phyloP scores from a whole-genome alignment of 2,797 vertebrate genomes.

The Adelosebastes latens region DNA sequence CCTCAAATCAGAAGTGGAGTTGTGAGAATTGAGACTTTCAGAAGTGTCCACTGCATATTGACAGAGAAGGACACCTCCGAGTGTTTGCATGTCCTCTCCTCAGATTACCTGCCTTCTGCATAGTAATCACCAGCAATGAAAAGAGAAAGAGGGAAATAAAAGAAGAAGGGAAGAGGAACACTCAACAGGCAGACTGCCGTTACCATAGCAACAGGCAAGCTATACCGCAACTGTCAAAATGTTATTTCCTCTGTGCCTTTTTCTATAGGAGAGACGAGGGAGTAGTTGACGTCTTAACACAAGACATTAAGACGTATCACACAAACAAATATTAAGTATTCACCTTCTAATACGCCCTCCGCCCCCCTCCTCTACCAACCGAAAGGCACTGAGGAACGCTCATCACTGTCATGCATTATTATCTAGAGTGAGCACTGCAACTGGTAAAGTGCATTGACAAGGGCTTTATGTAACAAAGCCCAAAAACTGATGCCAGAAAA shows the following conservation, averaged over 20 bases:
- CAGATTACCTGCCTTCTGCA: slow-evolving; percentile 44
- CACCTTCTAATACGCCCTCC: background rate
- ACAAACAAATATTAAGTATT: slow-evolving; percentile 28
- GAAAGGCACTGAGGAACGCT: slow-evolving; percentile 10
- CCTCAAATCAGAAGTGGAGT: background rate
- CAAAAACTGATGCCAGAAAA: background rate
- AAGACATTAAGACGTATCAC: slow-evolving; percentile 46
- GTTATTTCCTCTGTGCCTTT: slow-evolving; percentile 62
- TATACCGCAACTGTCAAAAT: slow-evolving; percentile 59
- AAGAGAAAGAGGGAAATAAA: slow-evolving; percentile 31
- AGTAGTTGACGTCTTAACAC: slow-evolving; percentile 31
- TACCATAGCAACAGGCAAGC: slow-evolving; percentile 72
- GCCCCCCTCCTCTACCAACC: background rate
- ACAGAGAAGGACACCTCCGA: slow-evolving; percentile 40
- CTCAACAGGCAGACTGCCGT: slow-evolving; percentile 50
- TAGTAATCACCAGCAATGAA: slow-evolving; percentile 48
- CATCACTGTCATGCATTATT: slow-evolving; percentile 17
- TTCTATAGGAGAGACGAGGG: slow-evolving; percentile 38
- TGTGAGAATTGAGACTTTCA: background rate
- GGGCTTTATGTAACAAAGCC: slow-evolving; percentile 12
- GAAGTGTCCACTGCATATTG: slow-evolving; percentile 17
- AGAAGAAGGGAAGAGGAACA: slow-evolving; percentile 7
- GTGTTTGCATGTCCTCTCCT: slow-evolving; percentile 43
- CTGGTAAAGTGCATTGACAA: background rate
- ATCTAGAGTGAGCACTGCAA: background rate